Evolutionary conservation across 2,113 vertebrate genomes (phyloP).

Genomic region (Polyodon spathula): DNA sequence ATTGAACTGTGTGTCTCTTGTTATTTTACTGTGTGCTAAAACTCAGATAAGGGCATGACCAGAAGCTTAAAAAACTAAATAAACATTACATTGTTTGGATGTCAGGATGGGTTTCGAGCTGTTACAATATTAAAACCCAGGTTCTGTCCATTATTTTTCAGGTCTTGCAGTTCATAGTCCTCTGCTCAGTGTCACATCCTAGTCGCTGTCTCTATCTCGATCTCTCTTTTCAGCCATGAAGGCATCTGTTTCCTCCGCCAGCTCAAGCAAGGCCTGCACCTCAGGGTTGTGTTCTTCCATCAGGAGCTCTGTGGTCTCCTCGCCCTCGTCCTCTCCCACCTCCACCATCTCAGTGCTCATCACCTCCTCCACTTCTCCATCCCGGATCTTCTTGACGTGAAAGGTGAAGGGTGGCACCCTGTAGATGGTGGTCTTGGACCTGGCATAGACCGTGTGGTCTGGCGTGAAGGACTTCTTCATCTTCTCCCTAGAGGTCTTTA

Average conservation of each 20-base stretch:
- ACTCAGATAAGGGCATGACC: too few species aligned
- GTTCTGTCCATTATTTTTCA: conserved; percentile 4
- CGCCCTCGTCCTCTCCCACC: conserved; percentile 55
- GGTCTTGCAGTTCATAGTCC: conserved; percentile 11
- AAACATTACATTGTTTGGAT: too few species aligned
- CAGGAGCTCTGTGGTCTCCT: conserved; percentile 73
- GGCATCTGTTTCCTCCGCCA: conserved; percentile 74
- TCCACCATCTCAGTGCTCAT: conserved; percentile 78
- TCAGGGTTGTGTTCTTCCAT: conserved; percentile 74
- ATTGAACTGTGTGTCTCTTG: too few species aligned
- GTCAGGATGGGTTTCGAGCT: too few species aligned
- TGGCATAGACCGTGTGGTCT: conserved; percentile 73
- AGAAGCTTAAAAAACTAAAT: too few species aligned
- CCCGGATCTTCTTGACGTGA: conserved; percentile 92
- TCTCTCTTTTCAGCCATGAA: conserved; percentile 70
- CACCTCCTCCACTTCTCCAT: conserved; percentile 76
- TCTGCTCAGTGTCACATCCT: conserved; percentile 17
- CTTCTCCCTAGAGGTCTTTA: conserved; percentile 83
- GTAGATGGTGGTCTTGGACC: conserved; percentile 85
- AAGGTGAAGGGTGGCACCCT: conserved; percentile 96
- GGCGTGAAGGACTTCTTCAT: conserved; percentile 87
- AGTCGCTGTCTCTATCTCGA: conserved; percentile 60
- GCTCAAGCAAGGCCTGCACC: conserved; percentile 71
- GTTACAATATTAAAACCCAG: neutral
- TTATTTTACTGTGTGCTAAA: too few species aligned